Conservation (phyloP, 1,140 invertebrate species). For the Wiebesia pumilae region DNA sequence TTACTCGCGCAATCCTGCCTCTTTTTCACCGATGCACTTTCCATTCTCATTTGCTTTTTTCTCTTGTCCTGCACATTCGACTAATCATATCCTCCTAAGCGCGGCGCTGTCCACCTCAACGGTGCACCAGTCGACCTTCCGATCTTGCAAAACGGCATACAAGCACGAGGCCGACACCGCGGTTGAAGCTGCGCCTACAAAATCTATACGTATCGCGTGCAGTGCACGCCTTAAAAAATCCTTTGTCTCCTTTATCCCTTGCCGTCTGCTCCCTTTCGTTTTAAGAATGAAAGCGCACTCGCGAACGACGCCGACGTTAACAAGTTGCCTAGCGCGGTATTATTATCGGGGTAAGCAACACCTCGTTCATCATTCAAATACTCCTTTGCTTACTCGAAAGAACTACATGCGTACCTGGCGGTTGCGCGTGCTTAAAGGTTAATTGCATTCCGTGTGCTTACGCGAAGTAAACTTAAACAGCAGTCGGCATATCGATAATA, state of each 20-base stretch:
- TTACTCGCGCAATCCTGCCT: slow-evolving; percentile 18
- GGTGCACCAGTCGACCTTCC: slow-evolving; percentile 69
- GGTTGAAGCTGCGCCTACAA: slow-evolving; percentile 6
- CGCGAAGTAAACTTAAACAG: neutral
- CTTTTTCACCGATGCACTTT: neutral
- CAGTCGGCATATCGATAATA: neutral
- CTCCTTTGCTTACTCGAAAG: neutral
- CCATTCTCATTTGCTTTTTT: neutral
- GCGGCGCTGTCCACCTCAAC: slow-evolving; percentile 55
- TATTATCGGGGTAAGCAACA: neutral
- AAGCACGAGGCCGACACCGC: slow-evolving; percentile 53
- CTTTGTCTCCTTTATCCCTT: neutral
- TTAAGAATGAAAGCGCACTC: neutral
- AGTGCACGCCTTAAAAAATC: slow-evolving; percentile 25
- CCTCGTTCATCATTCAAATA: neutral
- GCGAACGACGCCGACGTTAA: neutral
- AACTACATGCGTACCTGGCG: neutral
- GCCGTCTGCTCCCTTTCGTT: neutral
- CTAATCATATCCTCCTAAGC: neutral
- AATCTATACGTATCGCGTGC: neutral
- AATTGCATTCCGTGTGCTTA: neutral
- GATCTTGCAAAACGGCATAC: slow-evolving; percentile 64
- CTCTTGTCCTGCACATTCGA: slow-evolving; percentile 16
- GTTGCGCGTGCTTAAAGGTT: neutral
- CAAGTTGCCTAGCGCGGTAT: neutral